These are phyloP conservation scores for Caradrina clavipalpis DNA, from an alignment of 2,888 invertebrate genomes.

Conservation along the genomic window DNA sequence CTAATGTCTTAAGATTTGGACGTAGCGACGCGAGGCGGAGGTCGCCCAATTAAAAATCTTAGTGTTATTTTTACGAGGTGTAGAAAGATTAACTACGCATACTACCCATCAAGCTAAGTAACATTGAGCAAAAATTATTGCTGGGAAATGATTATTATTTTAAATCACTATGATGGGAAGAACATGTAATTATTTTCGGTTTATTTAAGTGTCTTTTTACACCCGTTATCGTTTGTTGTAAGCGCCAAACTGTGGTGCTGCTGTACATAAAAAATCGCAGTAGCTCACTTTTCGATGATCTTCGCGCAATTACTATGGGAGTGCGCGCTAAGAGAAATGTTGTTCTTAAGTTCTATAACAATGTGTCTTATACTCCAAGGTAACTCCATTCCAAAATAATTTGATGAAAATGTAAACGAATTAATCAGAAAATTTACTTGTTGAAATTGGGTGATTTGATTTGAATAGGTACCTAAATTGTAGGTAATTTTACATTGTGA, in stretches of 20 bases:
- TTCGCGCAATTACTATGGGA: not conserved
- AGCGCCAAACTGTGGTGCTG: not conserved
- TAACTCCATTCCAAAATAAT: not conserved
- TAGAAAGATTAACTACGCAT: no score
- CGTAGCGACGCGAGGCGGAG: not conserved
- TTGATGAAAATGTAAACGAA: not conserved
- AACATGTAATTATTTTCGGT: no score
- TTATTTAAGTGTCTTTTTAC: no score
- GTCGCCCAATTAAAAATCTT: not conserved
- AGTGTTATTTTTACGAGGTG: not conserved
- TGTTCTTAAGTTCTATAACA: not conserved
- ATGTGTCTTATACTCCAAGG: not conserved
- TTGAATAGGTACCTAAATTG: no score
- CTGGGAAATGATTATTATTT: no score
- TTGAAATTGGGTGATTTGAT: no score
- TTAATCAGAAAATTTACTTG: no score
- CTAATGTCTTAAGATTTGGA: not conserved
- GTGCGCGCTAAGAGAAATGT: slow-evolving; percentile 4
- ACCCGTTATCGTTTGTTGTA: not conserved
- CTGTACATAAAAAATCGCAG: not conserved
- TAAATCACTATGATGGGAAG: no score
- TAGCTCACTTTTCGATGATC: no score
- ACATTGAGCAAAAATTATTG: no score
- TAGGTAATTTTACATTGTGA: no score
- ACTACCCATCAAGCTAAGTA: no score